These are phyloP conservation scores for Lucinisca nassula DNA, from an alignment of 2,888 invertebrate species.

Conservation along the genomic window DNA sequence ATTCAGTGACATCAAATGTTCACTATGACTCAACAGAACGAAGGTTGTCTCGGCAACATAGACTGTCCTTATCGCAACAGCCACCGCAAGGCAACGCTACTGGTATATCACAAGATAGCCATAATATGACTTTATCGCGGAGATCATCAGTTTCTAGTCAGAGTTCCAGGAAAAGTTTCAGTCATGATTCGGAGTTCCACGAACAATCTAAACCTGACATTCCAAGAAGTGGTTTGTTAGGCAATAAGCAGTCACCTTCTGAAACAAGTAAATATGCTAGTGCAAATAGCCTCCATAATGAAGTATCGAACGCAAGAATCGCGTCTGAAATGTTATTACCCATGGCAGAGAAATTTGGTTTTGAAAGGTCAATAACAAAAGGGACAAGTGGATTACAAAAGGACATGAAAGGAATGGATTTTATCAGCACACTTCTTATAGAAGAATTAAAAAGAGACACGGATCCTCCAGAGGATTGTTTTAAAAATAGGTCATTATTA, in stretches of 20 bases:
- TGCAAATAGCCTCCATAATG: not conserved
- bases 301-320: not conserved
- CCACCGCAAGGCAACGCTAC: not conserved
- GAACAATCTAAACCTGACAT: not conserved
- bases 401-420: not conserved
- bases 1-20: not conserved
- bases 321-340: not conserved
- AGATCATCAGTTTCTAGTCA: not conserved
- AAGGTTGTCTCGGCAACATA: not conserved
- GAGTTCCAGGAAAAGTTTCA: not conserved
- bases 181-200: not conserved
- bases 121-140: not conserved
- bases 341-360: not conserved
- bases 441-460: conserved; percentile 57
- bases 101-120: not conserved
- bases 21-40: not conserved
- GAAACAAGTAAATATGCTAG: not conserved
- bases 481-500: conserved; percentile 62
- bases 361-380: conserved; percentile 70
- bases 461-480: conserved; percentile 58
- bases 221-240: not conserved
- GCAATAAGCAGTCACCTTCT: not conserved
- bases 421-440: conserved; percentile 20
- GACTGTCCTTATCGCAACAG: not conserved
- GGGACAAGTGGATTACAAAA: conserved; percentile 70